Percentiles rank a stretch among this genome's conserved stretches.
Evolutionary conservation across 1,140 invertebrate genomes (phyloP).

Genomic region (Tribolium madens): DNA sequence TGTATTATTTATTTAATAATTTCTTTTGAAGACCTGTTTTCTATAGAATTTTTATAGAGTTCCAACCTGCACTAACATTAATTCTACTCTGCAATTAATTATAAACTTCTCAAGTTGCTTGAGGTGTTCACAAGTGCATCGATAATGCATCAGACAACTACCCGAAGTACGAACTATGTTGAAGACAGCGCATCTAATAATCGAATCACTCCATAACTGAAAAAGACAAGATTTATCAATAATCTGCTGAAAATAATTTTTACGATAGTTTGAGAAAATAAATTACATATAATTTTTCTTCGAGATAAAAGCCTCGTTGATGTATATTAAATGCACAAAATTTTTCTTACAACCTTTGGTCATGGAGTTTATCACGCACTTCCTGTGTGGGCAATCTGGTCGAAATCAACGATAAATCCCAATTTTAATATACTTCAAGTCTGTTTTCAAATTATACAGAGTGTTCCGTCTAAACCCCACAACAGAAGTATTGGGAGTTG

Average conservation of each 20-base stretch:
- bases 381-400: neutral
- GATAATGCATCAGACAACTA: conserved; percentile 11
- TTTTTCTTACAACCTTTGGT: neutral
- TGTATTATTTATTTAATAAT: neutral
- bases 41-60: too few species aligned
- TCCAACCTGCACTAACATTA: too few species aligned
- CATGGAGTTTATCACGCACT: conserved; percentile 7
- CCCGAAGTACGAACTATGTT: neutral
- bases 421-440: neutral
- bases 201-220: neutral
- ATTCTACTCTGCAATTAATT: neutral
- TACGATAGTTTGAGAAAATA: neutral
- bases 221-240: neutral
- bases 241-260: neutral
- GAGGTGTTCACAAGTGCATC: conserved; percentile 7
- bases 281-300: neutral
- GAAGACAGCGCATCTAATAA: neutral
- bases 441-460: too few species aligned
- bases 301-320: neutral
- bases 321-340: conserved; percentile 3
- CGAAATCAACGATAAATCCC: neutral
- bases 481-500: too few species aligned
- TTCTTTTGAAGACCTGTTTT: neutral
- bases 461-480: too few species aligned
- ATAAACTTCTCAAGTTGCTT: neutral